A percentile compares a stretch with the other conserved stretches of the same genome.
Conservation (phyloP, 2,888 invertebrate species). For the Acrocyrtus sp. region DNA sequence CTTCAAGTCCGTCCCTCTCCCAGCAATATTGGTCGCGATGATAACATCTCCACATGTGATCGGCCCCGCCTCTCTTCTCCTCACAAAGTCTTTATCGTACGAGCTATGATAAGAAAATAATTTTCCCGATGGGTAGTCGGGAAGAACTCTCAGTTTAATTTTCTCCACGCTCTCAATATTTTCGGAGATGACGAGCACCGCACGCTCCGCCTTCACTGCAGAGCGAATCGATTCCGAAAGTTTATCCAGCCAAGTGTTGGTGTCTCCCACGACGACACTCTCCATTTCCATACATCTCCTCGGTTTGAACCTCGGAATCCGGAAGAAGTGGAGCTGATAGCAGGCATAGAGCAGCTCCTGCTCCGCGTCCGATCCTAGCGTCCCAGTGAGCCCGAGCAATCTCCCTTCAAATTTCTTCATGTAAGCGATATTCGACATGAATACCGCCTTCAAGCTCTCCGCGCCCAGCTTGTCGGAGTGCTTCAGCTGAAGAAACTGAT, state of each 20-base stretch:
- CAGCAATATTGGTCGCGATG: slow-evolving; percentile 66
- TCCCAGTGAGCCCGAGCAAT: slow-evolving; percentile 66
- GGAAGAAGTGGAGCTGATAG: slow-evolving; percentile 64
- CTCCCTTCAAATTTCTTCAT: slow-evolving; percentile 62
- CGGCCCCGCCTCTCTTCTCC: too few species aligned
- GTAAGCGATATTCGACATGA: slow-evolving; percentile 66
- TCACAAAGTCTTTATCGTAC: too few species aligned
- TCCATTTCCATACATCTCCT: slow-evolving; percentile 8
- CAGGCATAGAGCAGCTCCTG: slow-evolving; percentile 64
- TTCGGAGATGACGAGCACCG: slow-evolving; percentile 13
- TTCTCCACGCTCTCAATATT: too few species aligned
- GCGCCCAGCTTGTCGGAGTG: slow-evolving; percentile 65
- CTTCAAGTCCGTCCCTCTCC: slow-evolving; percentile 66
- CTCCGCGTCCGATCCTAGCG: slow-evolving; percentile 65
- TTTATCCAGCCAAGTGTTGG: neutral
- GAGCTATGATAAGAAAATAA: too few species aligned
- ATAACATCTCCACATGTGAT: slow-evolving; percentile 64
- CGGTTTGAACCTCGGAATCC: slow-evolving; percentile 62
- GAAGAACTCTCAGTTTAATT: too few species aligned
- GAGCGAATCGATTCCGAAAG: neutral
- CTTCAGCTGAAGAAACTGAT: slow-evolving; percentile 67
- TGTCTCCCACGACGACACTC: neutral
- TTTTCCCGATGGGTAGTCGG: too few species aligned
- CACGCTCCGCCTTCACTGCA: neutral
- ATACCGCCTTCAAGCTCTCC: slow-evolving; percentile 65